Conservation (phyloP, 2,797 vertebrate genomes). For the Karalla daura region DNA sequence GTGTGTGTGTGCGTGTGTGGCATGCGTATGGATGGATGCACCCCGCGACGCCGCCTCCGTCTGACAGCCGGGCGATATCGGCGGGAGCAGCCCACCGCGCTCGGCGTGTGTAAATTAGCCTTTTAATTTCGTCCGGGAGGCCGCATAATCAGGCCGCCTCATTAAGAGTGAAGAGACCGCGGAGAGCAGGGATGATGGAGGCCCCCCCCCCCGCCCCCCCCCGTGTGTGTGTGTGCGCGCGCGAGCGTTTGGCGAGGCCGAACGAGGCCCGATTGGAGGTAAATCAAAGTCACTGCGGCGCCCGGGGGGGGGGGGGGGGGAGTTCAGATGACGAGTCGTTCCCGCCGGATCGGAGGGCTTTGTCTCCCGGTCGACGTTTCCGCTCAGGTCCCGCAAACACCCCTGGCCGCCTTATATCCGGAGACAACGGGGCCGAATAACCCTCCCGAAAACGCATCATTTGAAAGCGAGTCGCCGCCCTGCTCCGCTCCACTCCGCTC, state of each 20-base stretch:
- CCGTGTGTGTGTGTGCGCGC: background rate
- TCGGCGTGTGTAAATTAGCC: constrained; percentile 63
- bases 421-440: too few relatives aligned
- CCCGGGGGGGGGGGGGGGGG: constrained; percentile 17
- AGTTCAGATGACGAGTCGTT: constrained; percentile 23
- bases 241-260: constrained; percentile 8
- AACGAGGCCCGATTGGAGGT: constrained; percentile 36
- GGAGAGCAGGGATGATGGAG: constrained; percentile 46
- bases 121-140: constrained; percentile 68
- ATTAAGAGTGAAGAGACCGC: constrained; percentile 58
- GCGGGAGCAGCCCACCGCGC: constrained; percentile 32
- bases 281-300: constrained; percentile 40
- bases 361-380: background rate
- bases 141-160: constrained; percentile 57
- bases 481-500: too few relatives aligned
- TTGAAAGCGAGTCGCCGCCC: too few relatives aligned
- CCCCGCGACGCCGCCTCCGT: constrained; percentile 11
- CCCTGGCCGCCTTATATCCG: too few relatives aligned
- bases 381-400: background rate
- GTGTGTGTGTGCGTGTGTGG: background rate
- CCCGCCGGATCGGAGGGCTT: constrained; percentile 2
- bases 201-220: constrained; percentile 10
- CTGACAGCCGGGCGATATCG: constrained; percentile 26
- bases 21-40: background rate
- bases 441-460: too few relatives aligned